Evolutionary conservation across 2,113 vertebrate species (phyloP).

Genomic region (Tenebrosternarchus preto): DNA sequence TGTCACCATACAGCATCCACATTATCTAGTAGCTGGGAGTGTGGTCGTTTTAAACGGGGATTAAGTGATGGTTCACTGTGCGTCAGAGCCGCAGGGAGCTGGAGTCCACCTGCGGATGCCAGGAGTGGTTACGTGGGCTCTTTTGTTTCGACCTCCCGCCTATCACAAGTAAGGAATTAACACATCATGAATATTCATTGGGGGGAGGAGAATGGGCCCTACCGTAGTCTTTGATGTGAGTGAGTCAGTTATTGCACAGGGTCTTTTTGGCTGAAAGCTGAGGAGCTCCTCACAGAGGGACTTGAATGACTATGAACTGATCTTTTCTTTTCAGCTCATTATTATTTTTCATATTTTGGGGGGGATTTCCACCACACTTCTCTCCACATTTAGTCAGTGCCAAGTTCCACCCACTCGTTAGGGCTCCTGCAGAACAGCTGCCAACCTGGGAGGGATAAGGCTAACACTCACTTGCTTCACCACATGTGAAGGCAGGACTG

Average conservation of each 20-base stretch:
- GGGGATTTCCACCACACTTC: too few relatives aligned
- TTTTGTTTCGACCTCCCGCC: conserved; percentile 50
- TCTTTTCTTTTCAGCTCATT: too few relatives aligned
- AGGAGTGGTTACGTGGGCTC: conserved; percentile 22
- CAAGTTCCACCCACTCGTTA: background rate
- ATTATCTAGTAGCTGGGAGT: background rate
- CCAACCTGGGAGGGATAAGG: too few relatives aligned
- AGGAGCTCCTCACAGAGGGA: conserved; percentile 25
- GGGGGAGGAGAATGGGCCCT: conserved; percentile 48
- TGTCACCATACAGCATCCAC: background rate
- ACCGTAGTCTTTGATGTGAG: conserved; percentile 58
- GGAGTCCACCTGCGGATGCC: conserved; percentile 22
- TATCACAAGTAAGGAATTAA: conserved; percentile 53
- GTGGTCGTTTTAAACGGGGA: background rate
- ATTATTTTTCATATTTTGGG: too few relatives aligned
- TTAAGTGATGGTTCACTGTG: too few relatives aligned
- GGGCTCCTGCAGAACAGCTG: too few relatives aligned
- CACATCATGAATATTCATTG: conserved; percentile 60
- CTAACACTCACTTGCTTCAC: too few relatives aligned
- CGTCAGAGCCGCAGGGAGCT: background rate
- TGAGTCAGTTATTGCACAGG: conserved; percentile 35
- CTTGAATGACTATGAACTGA: conserved; percentile 36
- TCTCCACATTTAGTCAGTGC: too few relatives aligned
- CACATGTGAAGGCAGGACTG: too few relatives aligned
- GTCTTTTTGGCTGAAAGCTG: conserved; percentile 35